phyloP scores from a whole-genome alignment of 2,888 invertebrate species.

The Syrista parreyssii region DNA sequence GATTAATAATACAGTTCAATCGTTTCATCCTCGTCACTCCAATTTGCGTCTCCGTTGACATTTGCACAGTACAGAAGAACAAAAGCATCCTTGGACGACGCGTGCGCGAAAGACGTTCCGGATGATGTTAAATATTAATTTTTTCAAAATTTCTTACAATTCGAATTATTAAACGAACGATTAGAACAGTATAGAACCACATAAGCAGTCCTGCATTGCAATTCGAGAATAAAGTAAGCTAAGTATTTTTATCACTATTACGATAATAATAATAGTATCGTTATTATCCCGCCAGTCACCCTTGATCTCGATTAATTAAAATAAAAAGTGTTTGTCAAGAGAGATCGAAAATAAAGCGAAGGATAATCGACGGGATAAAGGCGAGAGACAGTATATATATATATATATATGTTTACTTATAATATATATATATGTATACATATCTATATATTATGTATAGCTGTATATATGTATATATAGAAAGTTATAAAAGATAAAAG shows the following conservation, averaged over 20 bases:
- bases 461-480: constrained; percentile 32
- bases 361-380: neutral
- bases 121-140: neutral
- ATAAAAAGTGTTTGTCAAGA: neutral
- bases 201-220: neutral
- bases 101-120: neutral
- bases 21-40: neutral
- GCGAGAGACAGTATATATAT: neutral
- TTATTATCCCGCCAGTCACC: neutral
- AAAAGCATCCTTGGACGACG: neutral
- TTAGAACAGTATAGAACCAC: neutral
- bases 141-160: neutral
- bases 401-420: neutral
- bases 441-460: constrained; percentile 14
- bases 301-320: neutral
- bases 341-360: neutral
- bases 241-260: neutral
- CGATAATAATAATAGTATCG: neutral
- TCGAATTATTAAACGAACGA: neutral
- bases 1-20: neutral
- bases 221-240: neutral
- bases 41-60: neutral
- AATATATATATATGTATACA: constrained; percentile 19
- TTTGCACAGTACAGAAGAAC: neutral
- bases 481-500: constrained; percentile 57